Base-by-base conservation (phyloP, 2,113 vertebrate species). In the Lepisosteus osseus region DNA sequence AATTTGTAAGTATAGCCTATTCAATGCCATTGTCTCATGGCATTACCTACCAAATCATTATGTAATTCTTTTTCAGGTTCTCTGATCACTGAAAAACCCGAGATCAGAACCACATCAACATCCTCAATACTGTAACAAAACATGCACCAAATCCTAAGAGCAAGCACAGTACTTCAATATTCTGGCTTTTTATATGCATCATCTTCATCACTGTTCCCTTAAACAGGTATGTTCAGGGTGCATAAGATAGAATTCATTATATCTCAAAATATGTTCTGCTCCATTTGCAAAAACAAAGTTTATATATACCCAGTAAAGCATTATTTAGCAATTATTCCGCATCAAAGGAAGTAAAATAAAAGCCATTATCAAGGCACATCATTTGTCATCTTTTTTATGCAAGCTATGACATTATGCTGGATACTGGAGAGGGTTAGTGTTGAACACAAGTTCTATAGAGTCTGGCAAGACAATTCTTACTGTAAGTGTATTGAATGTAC, bases 281-380 rank as follows among this genome's bases (percentile, higher is more conserved):
- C 55, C 59, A 43, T 54, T 45, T 73, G 74, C 78, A 42, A 42
- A 51, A 78, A 63, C 57, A 71, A 67, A 70, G 78, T 68, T 62
- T 56, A 74, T 57, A 61, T 61, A 43, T 42, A 59, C 43, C 61
- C 44, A 14, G 42, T 42, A 17, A 74, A 68, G 62, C 40, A 41
- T 14, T 13, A 17, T 45, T 41, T 57, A 42, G 45, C 45, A 63
- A 57, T 61, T 59, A 29, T 29, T 68, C 54, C 17, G 59, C 57
- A 68, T 56, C 56, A 54, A 44, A 68, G 40, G 68, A 61, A 78
- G 70, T 55, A 11, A 62, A 55, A 76, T 44, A 63, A 77, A 55
- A 70, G 55, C 66, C 67, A 69, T 67, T 65, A 71, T 65, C 74
- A 85, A 88, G 84, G 83, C 85, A 87, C 84, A 70, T 29, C 69